Conservation (phyloP, 2,888 invertebrate species). For the Dione vanillae region DNA sequence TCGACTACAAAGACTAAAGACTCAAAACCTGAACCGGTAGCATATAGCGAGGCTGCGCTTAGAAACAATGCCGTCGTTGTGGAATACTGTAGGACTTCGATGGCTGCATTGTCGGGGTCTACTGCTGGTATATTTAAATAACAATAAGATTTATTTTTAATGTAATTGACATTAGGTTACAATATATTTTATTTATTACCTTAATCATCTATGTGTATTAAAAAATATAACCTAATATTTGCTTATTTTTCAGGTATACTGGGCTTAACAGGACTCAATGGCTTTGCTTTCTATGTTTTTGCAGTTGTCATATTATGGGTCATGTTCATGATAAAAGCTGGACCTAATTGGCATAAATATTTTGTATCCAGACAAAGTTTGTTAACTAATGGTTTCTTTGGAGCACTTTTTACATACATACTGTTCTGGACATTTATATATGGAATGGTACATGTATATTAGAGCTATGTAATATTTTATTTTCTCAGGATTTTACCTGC, state of each 20-base stretch:
- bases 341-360: conserved; percentile 95
- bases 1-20: conserved; percentile 62
- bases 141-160: neutral
- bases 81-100: conserved; percentile 98
- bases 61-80: conserved; percentile 96
- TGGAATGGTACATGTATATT: conserved; percentile 91
- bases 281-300: conserved; percentile 96
- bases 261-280: conserved; percentile 96
- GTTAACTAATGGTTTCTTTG: conserved; percentile 97
- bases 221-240: neutral
- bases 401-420: conserved; percentile 97
- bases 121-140: conserved; percentile 91
- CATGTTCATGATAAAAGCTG: conserved; percentile 94
- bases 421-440: conserved; percentile 91
- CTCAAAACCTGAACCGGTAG: conserved; percentile 82
- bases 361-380: conserved; percentile 94
- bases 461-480: conserved; percentile 37
- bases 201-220: too few species aligned
- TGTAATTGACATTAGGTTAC: neutral
- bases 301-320: conserved; percentile 94
- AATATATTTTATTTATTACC: too few species aligned
- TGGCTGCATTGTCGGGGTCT: conserved; percentile 96
- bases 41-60: conserved; percentile 95
- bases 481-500: neutral
- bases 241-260: conserved; percentile 87